phyloP scores from a whole-genome alignment of 2,797 vertebrate genomes.

The Clarias fuscus region DNA sequence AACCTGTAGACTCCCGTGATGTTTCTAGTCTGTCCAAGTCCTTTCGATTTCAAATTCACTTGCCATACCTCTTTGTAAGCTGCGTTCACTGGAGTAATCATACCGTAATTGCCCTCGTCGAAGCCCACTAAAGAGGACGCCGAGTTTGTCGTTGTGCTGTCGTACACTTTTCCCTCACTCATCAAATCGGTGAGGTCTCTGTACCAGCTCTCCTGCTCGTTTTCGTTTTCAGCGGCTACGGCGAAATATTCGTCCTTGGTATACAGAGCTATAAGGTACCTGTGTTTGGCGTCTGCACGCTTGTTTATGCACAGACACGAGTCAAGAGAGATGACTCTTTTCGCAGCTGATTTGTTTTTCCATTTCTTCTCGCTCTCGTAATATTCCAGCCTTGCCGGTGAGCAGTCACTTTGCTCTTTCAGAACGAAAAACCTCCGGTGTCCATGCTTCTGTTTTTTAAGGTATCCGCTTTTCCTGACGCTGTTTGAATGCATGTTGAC shows the following conservation, averaged over 20 bases:
- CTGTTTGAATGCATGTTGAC: slow-evolving; percentile 72
- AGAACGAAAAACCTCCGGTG: slow-evolving; percentile 95
- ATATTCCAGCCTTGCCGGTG: slow-evolving; percentile 89
- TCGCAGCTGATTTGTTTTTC: slow-evolving; percentile 90
- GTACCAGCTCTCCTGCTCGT: slow-evolving; percentile 94
- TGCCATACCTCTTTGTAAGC: slow-evolving; percentile 96
- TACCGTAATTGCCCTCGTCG: slow-evolving; percentile 85
- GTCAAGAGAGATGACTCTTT: slow-evolving; percentile 90
- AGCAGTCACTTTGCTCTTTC: slow-evolving; percentile 78
- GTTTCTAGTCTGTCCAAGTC: slow-evolving; percentile 89
- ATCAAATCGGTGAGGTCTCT: slow-evolving; percentile 84
- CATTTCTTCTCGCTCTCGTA: slow-evolving; percentile 99
- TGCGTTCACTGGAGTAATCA: slow-evolving; percentile 80
- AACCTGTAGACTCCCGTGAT: slow-evolving; percentile 91
- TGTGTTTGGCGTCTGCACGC: slow-evolving; percentile 94
- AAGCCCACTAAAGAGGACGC: slow-evolving; percentile 78
- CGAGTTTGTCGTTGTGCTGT: slow-evolving; percentile 73
- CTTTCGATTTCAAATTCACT: slow-evolving; percentile 91
- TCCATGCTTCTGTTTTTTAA: slow-evolving; percentile 94
- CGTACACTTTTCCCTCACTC: slow-evolving; percentile 80
- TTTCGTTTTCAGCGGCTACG: slow-evolving; percentile 91
- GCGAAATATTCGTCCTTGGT: slow-evolving; percentile 97
- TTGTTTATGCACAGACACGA: slow-evolving; percentile 94
- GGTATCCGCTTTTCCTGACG: slow-evolving; percentile 90
- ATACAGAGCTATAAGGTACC: slow-evolving; percentile 93